Base-by-base conservation (phyloP, 2,113 vertebrate genomes). In the Penelope pileata region DNA sequence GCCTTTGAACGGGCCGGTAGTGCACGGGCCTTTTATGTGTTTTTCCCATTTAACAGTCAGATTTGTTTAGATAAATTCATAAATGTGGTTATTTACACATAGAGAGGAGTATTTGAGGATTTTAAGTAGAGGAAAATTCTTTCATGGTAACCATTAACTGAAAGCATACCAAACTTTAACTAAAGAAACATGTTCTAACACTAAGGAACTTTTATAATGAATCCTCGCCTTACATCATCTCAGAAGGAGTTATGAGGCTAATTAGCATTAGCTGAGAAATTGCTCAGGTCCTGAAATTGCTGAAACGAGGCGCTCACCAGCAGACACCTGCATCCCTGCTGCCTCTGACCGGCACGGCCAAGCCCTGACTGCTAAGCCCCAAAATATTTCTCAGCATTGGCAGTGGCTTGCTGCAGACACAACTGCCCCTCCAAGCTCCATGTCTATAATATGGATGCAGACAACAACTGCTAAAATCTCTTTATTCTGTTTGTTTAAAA, bases 121-220 rank as follows among this genome's bases (percentile, higher is more conserved):
- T 93, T 70, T 59, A 90, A 86, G 66, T 1, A 78, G 45, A 81
- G 30, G 64, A 83, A 67, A 88, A 51, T 78, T 68, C 59, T 90
- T 95, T 64, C 85, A 81, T 34, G 43, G 42, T 78, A 68, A 81
- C 51, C 3, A 3, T 64, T 47, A 93, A 86, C 47, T 0, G 19
- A 91, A 90, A 75, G 45, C 42, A 50, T 26, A 85, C 85, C 82
- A 88, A 74, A 68, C 43, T 85, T 92, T 45, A 66, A 32, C 54
- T 88, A 75, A 86, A 90, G 90, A 78, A 96, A 93, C 88, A 78
- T 85, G 96, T 90, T 81, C 68, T 59, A 94, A 93, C 90, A 75
- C 66, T 0, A 1, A 88, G 83, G 75, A 94, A 94, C 88, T 93
- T 91, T 89, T 69, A 73, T 85, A 94, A 95, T 96, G 94, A 96